Evolutionary conservation across 1,140 invertebrate species (phyloP), one percentile per base, ranked within the genome.

Genomic region (Batillaria attramentaria): DNA sequence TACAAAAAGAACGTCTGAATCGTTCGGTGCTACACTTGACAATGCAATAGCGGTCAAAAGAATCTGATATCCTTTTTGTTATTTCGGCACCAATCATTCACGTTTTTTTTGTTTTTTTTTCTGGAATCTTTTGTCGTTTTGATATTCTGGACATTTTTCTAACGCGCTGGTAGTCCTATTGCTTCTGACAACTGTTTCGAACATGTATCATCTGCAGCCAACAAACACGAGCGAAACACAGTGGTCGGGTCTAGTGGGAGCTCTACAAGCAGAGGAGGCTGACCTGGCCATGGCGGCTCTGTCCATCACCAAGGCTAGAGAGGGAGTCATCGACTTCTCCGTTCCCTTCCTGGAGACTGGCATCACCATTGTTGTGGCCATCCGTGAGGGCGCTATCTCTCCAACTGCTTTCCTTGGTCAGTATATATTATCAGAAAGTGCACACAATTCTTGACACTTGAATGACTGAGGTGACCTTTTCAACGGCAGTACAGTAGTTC

Each of bases 291-390:
- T 99, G 91, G 98, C 97, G 73, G 97, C 97, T 1, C 92, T 99
- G 78, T 98, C 98, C 93, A 98, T 99, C 87, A 99, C 99, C 90
- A 97, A 97, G 3, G 97, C 99, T 89, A 92, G 98, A 72, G 83
- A 97, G 91, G 94, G 95, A 42, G 96, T 96, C 4, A 96, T 93
- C 41, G 97, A 99, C 90, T 99, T 99, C 89, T 97, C 97, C 68
- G 95, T 99, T 68, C 98, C 98, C 2, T 99, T 97, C 89, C 96
- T 99, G 94, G 98, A 99, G 90, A 99, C 98, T 0, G 98, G 98
- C 57, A 98, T 99, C 37, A 96, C 97, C 3, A 99, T 99, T 80
- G 94, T 99, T 0, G 98, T 99, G 0, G 96, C 97, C 1, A 98
- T 99, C 90, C 93, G 97, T 84, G 98, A 97, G 3, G 98, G 98